phyloP scores from a whole-genome alignment of 2,113 vertebrate species.

The Myotis davidii region DNA sequence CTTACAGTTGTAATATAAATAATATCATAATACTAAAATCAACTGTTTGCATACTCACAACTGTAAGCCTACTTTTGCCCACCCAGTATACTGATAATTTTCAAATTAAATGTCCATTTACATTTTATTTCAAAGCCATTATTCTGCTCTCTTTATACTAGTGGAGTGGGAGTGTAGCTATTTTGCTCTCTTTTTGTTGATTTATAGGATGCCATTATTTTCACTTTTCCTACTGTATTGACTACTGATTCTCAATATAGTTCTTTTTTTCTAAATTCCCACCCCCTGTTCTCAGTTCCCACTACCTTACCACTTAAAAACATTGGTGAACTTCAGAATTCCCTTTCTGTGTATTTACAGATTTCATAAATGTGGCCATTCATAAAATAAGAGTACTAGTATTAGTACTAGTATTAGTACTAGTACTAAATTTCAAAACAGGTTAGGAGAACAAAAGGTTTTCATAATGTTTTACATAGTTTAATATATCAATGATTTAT shows the following conservation, averaged over 20 bases:
- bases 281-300: neutral
- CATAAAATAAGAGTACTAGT: neutral
- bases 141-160: neutral
- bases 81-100: neutral
- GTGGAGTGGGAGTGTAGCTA: neutral
- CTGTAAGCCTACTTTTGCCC: neutral
- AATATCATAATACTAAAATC: neutral
- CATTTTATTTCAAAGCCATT: neutral
- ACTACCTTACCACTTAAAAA: neutral
- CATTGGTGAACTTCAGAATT: neutral
- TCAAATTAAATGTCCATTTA: neutral
- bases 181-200: neutral
- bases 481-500: neutral
- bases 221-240: rapidly evolving
- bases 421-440: neutral
- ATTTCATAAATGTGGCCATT: neutral
- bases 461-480: neutral
- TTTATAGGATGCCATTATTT: neutral
- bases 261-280: neutral
- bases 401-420: neutral
- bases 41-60: neutral
- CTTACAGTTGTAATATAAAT: neutral
- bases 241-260: neutral
- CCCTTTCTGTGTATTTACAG: neutral
- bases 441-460: neutral